Base-by-base conservation (phyloP, 2,797 vertebrate species). In the Adrianichthys oophorus region DNA sequence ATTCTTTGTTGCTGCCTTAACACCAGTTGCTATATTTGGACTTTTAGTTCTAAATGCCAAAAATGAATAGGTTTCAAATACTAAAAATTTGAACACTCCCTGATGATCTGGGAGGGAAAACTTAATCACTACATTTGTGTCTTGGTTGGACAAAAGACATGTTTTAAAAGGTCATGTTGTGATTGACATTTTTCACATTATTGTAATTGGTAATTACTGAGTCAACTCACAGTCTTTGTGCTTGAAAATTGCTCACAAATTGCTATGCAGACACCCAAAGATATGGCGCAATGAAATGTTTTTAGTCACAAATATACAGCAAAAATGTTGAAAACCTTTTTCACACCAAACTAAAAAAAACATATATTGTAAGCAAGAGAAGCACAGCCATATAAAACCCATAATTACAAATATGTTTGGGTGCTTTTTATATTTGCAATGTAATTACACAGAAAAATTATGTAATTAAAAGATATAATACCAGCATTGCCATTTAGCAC, bases 381-480 rank as follows among this genome's bases (percentile, higher is more conserved):
- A 37, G 32, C 32, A 12, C 32, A 37, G 2, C 2, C 32, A 2
- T 13, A 12, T 12, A 2, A 29, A 29, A 37, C 19, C 29, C 56
- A 51, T 13, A 48, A 46, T 46, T 5, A 46, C 7, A 13, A 37
- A 37, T 12, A 19, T 19, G 1, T 5, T 1, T 19, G 17, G 14
- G 17, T 19, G 10, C 8, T 19, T 10, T 46, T 42, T 42, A 4
- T 42, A 10, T 46, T 46, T 46, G 18, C 16, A 50, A 12, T 56
- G 29, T 48, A 74, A 59, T 73, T 65, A 65, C 59, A 63, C 41
- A 24, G 19, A 32, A 56, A 15, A 56, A 43, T 47, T 43, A 62
- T 59, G 32, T 13, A 37, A 37, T 37, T 37, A 78, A 56, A 78
- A 4, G 62, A 54, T 58, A 17, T 70, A 76, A 74, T 72, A 59